Evolutionary conservation across 2,888 invertebrate species (phyloP).

Genomic region (Tinea semifulvella): DNA sequence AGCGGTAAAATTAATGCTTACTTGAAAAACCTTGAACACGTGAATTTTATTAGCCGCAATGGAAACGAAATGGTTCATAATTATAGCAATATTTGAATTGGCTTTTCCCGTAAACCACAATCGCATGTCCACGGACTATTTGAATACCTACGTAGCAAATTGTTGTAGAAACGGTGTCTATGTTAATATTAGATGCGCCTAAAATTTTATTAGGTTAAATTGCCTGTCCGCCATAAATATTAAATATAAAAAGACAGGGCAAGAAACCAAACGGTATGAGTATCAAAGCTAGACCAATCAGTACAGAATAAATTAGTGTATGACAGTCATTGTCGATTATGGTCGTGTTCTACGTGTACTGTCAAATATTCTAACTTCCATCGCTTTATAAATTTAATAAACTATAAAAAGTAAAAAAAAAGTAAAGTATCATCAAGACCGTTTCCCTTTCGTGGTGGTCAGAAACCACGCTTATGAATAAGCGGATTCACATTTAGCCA

Average conservation of each 20-base stretch:
- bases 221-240: background rate
- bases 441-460: too few species aligned
- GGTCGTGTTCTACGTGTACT: background rate
- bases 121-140: constrained; percentile 52
- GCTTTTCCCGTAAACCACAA: constrained; percentile 45
- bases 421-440: too few species aligned
- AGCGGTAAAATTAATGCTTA: constrained; percentile 30
- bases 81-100: constrained; percentile 56
- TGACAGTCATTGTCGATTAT: too few species aligned
- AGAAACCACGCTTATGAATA: too few species aligned
- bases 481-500: too few species aligned
- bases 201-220: background rate
- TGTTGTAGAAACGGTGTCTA: constrained; percentile 28
- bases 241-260: too few species aligned
- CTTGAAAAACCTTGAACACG: constrained; percentile 35
- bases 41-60: constrained; percentile 45
- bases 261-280: too few species aligned
- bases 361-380: too few species aligned
- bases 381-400: too few species aligned
- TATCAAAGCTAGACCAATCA: too few species aligned
- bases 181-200: constrained; percentile 14
- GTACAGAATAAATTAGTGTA: too few species aligned
- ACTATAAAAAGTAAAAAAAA: too few species aligned
- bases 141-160: constrained; percentile 32
- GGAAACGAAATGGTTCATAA: constrained; percentile 51